phyloP scores from a whole-genome alignment of 2,888 invertebrate genomes.

The Mechanitis mazaeus region DNA sequence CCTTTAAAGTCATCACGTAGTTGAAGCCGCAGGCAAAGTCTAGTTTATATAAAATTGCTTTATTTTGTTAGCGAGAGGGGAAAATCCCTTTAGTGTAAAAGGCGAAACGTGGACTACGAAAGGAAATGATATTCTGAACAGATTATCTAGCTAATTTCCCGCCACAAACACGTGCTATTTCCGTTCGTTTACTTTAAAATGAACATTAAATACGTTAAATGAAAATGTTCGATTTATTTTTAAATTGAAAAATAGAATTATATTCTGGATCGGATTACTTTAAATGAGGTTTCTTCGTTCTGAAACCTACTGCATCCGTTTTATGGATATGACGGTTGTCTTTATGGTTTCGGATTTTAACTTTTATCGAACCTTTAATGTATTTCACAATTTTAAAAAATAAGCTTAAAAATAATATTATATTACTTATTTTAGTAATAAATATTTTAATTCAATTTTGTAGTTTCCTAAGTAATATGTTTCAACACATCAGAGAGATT shows the following conservation, averaged over 20 bases:
- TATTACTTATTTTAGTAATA: not conserved
- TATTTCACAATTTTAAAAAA: not conserved
- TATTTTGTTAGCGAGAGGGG: slow-evolving; percentile 26
- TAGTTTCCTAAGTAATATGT: not conserved
- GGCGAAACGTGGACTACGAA: slow-evolving; percentile 39
- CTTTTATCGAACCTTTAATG: no score
- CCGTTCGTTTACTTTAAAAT: slow-evolving; percentile 28
- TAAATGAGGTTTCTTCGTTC: not conserved
- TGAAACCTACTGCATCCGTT: not conserved
- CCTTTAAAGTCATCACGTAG: not conserved
- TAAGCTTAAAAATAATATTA: not conserved
- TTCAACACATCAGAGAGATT: slow-evolving; percentile 47
- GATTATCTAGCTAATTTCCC: slow-evolving; percentile 66
- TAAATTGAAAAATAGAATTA: slow-evolving; percentile 6
- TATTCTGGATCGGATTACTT: slow-evolving; percentile 2
- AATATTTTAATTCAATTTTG: not conserved
- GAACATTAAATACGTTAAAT: slow-evolving; percentile 21
- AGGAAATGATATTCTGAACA: slow-evolving; percentile 65
- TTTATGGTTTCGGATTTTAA: no score
- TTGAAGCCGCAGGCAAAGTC: slow-evolving; percentile 4
- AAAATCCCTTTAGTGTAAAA: slow-evolving; percentile 47
- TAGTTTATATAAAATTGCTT: slow-evolving; percentile 7
- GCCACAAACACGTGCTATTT: slow-evolving; percentile 44
- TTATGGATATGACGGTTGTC: not conserved
- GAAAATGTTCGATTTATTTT: slow-evolving; percentile 7